Base-by-base conservation (phyloP, 2,888 invertebrate genomes). In the Cenopis cana region DNA sequence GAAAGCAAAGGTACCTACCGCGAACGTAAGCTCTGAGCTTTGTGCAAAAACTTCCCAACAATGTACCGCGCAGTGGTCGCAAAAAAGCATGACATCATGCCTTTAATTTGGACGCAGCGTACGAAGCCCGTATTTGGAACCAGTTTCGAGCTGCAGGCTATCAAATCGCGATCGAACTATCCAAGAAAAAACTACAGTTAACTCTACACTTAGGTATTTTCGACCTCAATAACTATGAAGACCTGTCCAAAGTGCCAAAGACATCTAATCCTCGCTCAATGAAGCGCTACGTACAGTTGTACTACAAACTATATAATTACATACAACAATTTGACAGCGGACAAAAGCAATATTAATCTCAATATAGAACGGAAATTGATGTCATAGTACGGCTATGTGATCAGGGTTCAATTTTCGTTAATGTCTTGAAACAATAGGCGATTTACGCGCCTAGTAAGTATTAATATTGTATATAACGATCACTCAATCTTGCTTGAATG, bases 1-100 rank as follows among this genome's bases (percentile, higher is more conserved):
- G 82, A 85, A 87, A 88, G 82, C 81, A 84, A 83, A 79, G 81
- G 82, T 85, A 87, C 83, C 82, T 85, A 87, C 83, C 82, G 79
- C 75, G 68, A 10, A 86, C 83, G 86, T 83, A 81, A 84, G 85
- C 77, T 82, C 77, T 81, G 81, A 85, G 20, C 52, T 17, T 9
- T 11, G 14, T 18, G 88, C 87, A 91, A 91, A 91, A 90, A 90
- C 84, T 88, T 84, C 77, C 6, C 86, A 87, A 88, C 86, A 88
- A 84, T 84, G 81, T 86, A 83, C 81, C 85, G 72, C 80, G 72
- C 80, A 82, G 82, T 79, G 78, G 77, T 78, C 72, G 83, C 88
- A 89, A 89, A 90, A 90, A 91, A 86, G 80, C 79, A 88, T 91
- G 89, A 90, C 88, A 89, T 89, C 91, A 90, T 82, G 78, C 81